These are phyloP conservation scores for Osmerus eperlanus DNA, from an alignment of 2,113 vertebrate species.

Conservation along the genomic window DNA sequence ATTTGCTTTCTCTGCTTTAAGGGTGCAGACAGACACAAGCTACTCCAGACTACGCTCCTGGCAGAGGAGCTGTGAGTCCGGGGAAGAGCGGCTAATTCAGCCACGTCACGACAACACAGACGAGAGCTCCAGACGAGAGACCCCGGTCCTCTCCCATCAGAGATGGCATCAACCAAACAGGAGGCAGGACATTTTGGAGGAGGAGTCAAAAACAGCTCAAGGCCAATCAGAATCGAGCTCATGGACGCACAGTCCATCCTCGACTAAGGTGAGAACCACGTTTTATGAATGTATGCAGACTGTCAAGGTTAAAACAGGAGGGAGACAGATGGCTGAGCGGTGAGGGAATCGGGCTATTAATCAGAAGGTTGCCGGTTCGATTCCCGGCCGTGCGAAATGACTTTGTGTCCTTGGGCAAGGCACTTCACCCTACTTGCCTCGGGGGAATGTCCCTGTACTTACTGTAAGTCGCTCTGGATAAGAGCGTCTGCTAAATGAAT, in stretches of 20 bases:
- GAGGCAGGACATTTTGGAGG: conserved; percentile 24
- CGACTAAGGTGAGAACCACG: conserved; percentile 42
- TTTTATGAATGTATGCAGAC: not conserved
- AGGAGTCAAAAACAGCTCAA: conserved; percentile 8
- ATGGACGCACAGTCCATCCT: conserved; percentile 27
- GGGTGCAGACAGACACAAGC: conserved; percentile 23
- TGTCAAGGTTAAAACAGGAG: not conserved
- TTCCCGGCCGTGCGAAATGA: too few species aligned
- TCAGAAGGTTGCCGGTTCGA: too few species aligned
- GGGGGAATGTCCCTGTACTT: too few species aligned
- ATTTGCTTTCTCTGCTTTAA: conserved; percentile 4
- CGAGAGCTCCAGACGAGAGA: not conserved
- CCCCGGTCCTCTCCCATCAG: not conserved
- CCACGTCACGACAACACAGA: conserved; percentile 21
- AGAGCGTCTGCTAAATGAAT: not conserved
- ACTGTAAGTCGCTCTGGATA: too few species aligned
- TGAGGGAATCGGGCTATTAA: too few species aligned
- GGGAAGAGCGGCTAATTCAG: conserved; percentile 16
- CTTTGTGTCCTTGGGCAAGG: too few species aligned
- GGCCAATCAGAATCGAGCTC: conserved; percentile 4
- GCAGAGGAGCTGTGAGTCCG: conserved; percentile 16
- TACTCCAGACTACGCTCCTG: conserved; percentile 18
- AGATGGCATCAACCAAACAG: conserved; percentile 5
- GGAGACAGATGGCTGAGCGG: too few species aligned
- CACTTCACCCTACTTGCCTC: too few species aligned